Base-by-base conservation (phyloP, 2,797 vertebrate genomes). In the Hydrophis major region DNA sequence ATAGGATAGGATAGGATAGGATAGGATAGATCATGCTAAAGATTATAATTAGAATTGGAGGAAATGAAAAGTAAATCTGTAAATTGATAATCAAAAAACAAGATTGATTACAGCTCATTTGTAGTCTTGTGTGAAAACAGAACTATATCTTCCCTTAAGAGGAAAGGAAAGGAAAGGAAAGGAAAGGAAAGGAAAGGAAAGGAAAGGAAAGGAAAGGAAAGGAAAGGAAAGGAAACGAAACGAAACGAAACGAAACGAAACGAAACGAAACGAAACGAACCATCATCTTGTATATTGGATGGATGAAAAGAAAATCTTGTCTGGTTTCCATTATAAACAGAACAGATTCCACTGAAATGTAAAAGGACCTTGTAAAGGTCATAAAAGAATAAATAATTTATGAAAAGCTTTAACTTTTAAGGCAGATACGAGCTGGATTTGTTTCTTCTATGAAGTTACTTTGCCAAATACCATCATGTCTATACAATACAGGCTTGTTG, bases 11-110 rank as follows among this genome's bases (percentile, higher is more conserved):
- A 22, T 60, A 22, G 61, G 11, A 25, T 13, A 59, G 57, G 63
- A 16, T 0, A 16, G 63, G 63, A 66, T 2, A n/a, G 63, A 27
- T 27, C 60, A 61, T 1, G 25, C 60, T 61, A 61, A 61, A 61
- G 59, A 92, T 90, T 88, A 93, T 95, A 96, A 96, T 94, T 92
- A 92, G 95, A 93, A 94, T 96, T 93, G 94, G 87, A 61, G 96
- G 96, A 94, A 94, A 93, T 47, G 83, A 92, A 95, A 97, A 94
- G 4, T 93, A 95, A 94, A 88, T 93, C 57, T 91, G 69, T 59
- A 96, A 96, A 37, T 12, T 20, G 94, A 97, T 88, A 95, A 87
- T 90, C 94, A 93, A 94, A 96, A 96, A 96, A 95, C 66, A 87
- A 94, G 93, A 92, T 92, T 97, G 92, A 83, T 93, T 89, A 32